Conservation (phyloP, 2,888 invertebrate species). For the Cerastis rubricosa region DNA sequence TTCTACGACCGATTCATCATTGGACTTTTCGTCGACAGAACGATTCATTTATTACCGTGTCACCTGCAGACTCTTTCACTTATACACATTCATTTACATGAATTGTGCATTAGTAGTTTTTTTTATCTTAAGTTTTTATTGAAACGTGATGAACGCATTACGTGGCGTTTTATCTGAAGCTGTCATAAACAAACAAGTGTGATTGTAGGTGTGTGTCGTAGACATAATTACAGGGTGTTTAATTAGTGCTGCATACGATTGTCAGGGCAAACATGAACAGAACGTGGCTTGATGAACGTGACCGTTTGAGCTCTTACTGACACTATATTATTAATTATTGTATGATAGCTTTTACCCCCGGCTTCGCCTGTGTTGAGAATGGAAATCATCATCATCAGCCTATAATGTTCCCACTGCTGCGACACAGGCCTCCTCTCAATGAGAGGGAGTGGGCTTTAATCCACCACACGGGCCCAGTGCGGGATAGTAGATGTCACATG, state of each 20-base stretch:
- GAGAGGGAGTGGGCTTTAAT: no score
- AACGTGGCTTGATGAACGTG: slow-evolving; percentile 46
- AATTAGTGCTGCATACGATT: slow-evolving; percentile 33
- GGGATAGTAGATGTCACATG: no score
- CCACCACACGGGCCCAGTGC: no score
- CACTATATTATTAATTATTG: background rate
- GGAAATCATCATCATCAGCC: no score
- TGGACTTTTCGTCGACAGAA: no score
- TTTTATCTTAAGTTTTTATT: background rate
- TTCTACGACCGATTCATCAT: no score
- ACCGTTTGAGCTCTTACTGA: slow-evolving; percentile 12
- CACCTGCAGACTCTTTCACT: no score
- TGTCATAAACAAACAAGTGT: slow-evolving; percentile 19
- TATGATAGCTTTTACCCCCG: background rate
- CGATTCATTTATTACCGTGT: no score
- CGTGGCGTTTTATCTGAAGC: slow-evolving; percentile 14
- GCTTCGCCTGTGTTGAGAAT: background rate
- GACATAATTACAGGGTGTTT: slow-evolving; percentile 26
- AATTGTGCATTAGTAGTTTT: no score
- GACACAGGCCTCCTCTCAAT: no score
- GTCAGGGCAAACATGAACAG: slow-evolving; percentile 30
- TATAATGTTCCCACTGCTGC: no score
- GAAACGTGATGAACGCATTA: slow-evolving; percentile 18
- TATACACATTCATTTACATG: no score
- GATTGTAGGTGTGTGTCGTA: slow-evolving; percentile 21